These are phyloP conservation scores for Bemisia tabaci DNA, from an alignment of 1,140 invertebrate species.

Conservation along the genomic window DNA sequence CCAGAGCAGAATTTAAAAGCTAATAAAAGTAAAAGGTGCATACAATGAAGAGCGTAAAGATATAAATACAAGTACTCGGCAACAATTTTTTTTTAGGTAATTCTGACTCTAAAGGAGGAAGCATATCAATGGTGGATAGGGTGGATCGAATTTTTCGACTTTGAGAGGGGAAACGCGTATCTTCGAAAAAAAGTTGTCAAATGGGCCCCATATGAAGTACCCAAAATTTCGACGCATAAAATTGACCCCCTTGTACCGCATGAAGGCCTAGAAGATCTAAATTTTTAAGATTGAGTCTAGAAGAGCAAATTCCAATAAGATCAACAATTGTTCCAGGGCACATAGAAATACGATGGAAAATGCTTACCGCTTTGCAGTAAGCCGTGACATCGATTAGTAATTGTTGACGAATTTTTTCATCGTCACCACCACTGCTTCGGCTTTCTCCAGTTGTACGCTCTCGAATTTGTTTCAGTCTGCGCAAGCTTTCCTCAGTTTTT, in stretches of 20 bases:
- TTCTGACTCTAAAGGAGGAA: no score
- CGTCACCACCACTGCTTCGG: constrained; percentile 45
- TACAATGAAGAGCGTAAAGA: no score
- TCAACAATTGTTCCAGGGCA: not conserved
- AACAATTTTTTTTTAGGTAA: no score
- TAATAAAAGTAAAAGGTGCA: no score
- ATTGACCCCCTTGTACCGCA: no score
- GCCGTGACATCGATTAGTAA: constrained; percentile 68
- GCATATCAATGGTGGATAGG: not conserved
- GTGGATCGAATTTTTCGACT: not conserved
- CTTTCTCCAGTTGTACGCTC: constrained; percentile 39
- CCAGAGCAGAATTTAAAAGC: no score
- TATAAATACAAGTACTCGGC: no score
- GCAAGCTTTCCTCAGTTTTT: constrained; percentile 85
- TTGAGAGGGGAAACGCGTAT: not conserved
- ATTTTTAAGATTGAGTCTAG: no score
- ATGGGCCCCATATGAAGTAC: not conserved
- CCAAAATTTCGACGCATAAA: no score
- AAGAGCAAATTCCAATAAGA: not conserved
- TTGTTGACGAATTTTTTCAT: constrained; percentile 87
- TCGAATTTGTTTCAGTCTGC: constrained; percentile 71
- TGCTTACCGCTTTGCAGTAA: constrained; percentile 31
- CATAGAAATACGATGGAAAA: not conserved
- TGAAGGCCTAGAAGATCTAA: no score
- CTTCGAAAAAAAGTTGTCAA: not conserved